Percentiles rank a stretch among this genome's conserved stretches.
Conservation (phyloP, 1,140 invertebrate genomes). For the Atopsyche davidsoni region DNA sequence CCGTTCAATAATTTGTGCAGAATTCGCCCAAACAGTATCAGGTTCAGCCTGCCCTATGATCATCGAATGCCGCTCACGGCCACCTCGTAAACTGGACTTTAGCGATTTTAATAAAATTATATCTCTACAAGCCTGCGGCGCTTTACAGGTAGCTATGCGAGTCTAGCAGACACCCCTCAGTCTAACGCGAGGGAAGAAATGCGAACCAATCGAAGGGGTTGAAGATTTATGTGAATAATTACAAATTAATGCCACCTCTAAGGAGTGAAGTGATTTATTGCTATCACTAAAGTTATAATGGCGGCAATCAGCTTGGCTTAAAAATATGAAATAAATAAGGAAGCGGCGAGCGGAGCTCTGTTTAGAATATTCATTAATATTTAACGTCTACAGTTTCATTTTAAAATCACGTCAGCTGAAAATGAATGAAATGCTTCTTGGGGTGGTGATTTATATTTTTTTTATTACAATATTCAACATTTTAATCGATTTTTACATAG, state of each 20-base stretch:
- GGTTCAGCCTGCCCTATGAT: background rate
- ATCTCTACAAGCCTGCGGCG: slow-evolving; percentile 1
- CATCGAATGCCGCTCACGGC: slow-evolving; percentile 6
- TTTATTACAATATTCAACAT: too few relatives aligned
- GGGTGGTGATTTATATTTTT: too few relatives aligned
- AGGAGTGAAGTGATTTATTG: slow-evolving; percentile 19
- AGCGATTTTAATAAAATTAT: slow-evolving; percentile 22
- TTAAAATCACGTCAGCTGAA: too few relatives aligned
- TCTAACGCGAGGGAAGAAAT: slow-evolving; percentile 1
- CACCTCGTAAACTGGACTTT: slow-evolving; percentile 18
- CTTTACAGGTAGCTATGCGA: background rate
- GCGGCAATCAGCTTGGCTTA: slow-evolving; percentile 12
- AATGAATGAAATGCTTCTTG: too few relatives aligned
- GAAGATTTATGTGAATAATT: slow-evolving; percentile 31
- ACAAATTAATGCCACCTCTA: slow-evolving; percentile 25
- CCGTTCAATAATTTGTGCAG: slow-evolving; percentile 1
- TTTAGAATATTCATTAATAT: too few relatives aligned
- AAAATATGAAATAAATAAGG: too few relatives aligned
- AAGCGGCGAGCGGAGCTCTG: too few relatives aligned
- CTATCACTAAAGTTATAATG: slow-evolving; percentile 9
- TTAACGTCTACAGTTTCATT: too few relatives aligned
- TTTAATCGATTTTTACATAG: too few relatives aligned
- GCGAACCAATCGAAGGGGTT: slow-evolving; percentile 20
- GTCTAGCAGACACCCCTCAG: background rate
- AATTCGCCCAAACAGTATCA: background rate